Evolutionary conservation across 2,888 invertebrate genomes (phyloP), one percentile per base, ranked within the genome.

Genomic region (Cylindroiulus punctatus): DNA sequence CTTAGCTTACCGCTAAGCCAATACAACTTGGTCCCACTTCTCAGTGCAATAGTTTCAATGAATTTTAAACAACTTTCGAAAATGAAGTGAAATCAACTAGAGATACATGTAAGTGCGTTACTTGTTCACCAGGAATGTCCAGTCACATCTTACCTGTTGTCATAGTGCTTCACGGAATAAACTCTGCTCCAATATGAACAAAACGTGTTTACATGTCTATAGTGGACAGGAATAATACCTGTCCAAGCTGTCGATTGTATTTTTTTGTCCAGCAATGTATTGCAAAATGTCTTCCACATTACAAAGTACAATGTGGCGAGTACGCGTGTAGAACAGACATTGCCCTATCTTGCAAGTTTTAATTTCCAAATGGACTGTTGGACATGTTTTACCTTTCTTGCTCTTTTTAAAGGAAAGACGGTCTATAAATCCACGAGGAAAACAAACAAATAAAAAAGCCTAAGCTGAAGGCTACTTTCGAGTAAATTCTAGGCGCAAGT

Each of bases 341-440:
- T 76, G 30, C 30, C 14, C 76, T 76, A 76, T 76, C 30, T 76
- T 14, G 76, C 30, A 32, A 65, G 30, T 76, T 76, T 76, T 76
- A 76, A 76, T 76, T 32, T 76, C 76, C 76, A 76, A 76, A 76
- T 76, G 76, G 76, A 76, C 32, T 30, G 76, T 14, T 76, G 26
- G 26, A n/a, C 7, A 26, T 76, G 26, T 30, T 17, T 76, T 76
- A 30, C 30, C 30, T 30, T 76, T 30, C 30, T 76, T 7, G 30
- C 30, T 76, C 12, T 65, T 65, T 76, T 76, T 76, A 76, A 76
- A 76, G 30, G 76, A 76, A 76, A 76, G n/a, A 22, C 12, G 17
- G 30, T 76, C 76, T 14, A 76, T 76, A 76, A 76, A 76, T 76
- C 17, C 76, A 32, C 14, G 30, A 76, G 17, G 30, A 76, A 30